These are phyloP conservation scores for Hycleus phaleratus DNA, from an alignment of 1,140 invertebrate genomes.

Conservation along the genomic window DNA sequence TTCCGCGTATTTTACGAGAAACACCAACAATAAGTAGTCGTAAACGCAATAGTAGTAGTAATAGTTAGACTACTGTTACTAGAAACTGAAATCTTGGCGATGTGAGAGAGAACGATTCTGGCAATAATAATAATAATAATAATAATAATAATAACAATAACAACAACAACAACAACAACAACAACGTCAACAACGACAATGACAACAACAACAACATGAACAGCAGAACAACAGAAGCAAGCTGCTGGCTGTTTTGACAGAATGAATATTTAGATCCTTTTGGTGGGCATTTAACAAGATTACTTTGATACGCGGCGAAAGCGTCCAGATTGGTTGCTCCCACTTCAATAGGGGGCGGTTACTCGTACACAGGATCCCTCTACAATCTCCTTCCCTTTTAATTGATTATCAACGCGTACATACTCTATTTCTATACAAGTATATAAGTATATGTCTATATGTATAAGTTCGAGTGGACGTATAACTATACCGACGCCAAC, in stretches of 20 bases:
- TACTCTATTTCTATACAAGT: neutral
- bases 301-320: constrained; percentile 35
- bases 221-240: constrained; percentile 28
- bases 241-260: constrained; percentile 40
- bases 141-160: neutral
- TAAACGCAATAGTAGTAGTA: too few species aligned
- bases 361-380: constrained; percentile 11
- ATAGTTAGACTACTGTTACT: too few species aligned
- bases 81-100: too few species aligned
- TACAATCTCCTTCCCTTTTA: constrained; percentile 15
- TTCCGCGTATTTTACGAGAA: too few species aligned
- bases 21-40: too few species aligned
- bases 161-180: constrained; percentile 2
- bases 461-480: too few species aligned
- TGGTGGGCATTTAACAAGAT: constrained; percentile 37
- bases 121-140: neutral
- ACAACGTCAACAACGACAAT: neutral
- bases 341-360: constrained; percentile 37
- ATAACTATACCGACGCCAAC: constrained; percentile 18
- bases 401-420: constrained; percentile 23
- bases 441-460: neutral
- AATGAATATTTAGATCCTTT: constrained; percentile 40
- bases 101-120: too few species aligned
- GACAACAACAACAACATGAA: constrained; percentile 10
- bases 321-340: constrained; percentile 40